Conservation (phyloP, 64 coral and sea anemone species). For the Porites lutea region DNA sequence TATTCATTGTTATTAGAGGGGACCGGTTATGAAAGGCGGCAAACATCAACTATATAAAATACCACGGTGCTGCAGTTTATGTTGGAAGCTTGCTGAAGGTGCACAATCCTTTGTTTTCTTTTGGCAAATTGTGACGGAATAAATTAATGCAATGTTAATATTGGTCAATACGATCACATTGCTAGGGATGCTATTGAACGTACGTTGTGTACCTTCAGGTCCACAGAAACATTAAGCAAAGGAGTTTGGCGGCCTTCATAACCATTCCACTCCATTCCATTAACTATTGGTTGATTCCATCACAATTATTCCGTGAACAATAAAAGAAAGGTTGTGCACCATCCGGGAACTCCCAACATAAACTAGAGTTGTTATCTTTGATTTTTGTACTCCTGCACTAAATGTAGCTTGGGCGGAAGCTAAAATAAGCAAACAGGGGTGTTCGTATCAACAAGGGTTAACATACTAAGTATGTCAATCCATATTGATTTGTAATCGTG, state of each 20-base stretch:
- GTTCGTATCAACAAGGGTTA: background rate
- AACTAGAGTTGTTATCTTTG: background rate
- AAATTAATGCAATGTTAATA: background rate
- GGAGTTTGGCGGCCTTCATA: background rate
- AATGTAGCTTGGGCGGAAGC: background rate
- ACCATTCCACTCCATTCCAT: background rate
- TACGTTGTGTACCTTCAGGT: slow-evolving; percentile 4
- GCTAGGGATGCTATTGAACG: background rate
- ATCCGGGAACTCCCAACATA: background rate
- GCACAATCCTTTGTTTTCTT: no score
- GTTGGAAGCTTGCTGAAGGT: no score
- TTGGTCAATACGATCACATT: slow-evolving; percentile 4
- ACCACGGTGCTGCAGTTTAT: no score
- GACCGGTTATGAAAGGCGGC: background rate
- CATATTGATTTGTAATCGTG: background rate
- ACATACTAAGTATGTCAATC: background rate
- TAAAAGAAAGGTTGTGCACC: background rate
- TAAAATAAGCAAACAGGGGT: background rate
- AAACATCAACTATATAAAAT: no score
- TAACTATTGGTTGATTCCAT: background rate
- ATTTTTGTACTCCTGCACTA: background rate
- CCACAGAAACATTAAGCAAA: background rate
- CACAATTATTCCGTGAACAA: background rate
- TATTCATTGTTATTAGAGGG: background rate
- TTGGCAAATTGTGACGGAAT: background rate